These are phyloP conservation scores for Bombus superbus DNA, from an alignment of 1,140 invertebrate species.

Conservation along the genomic window DNA sequence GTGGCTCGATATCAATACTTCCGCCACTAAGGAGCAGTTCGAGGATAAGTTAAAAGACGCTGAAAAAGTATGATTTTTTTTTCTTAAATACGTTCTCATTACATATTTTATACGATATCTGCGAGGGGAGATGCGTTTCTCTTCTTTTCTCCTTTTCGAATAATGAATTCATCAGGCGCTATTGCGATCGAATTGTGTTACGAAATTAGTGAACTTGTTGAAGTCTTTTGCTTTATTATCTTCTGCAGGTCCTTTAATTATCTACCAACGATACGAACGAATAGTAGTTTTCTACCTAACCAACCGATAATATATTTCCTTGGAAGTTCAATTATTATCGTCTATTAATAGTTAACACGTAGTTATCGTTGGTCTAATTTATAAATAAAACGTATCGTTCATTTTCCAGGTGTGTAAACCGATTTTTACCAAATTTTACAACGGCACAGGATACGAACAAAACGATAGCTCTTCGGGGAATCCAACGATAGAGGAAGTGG, in stretches of 20 bases:
- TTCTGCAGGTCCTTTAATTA: neutral
- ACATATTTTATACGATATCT: too few relatives aligned
- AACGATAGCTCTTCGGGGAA: neutral
- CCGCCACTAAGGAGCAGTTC: neutral
- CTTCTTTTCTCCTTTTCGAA: neutral
- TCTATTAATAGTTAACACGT: neutral
- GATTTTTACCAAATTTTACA: constrained; percentile 32
- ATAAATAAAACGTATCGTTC: neutral
- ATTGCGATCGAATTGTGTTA: neutral
- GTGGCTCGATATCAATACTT: neutral
- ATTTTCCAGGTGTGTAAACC: constrained; percentile 26
- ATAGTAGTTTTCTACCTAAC: neutral
- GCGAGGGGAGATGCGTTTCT: neutral
- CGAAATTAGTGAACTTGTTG: neutral
- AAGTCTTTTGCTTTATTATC: neutral
- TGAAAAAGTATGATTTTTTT: constrained; percentile 14
- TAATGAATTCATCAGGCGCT: too few relatives aligned
- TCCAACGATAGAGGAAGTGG: constrained; percentile 31
- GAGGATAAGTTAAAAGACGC: constrained; percentile 10
- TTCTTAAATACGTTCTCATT: neutral
- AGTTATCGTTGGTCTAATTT: too few relatives aligned
- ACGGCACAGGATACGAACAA: neutral
- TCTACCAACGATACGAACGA: neutral
- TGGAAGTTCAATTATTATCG: neutral
- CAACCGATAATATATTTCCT: neutral